Base-by-base conservation (phyloP, 2,888 invertebrate species). In the Xylota segnis region DNA sequence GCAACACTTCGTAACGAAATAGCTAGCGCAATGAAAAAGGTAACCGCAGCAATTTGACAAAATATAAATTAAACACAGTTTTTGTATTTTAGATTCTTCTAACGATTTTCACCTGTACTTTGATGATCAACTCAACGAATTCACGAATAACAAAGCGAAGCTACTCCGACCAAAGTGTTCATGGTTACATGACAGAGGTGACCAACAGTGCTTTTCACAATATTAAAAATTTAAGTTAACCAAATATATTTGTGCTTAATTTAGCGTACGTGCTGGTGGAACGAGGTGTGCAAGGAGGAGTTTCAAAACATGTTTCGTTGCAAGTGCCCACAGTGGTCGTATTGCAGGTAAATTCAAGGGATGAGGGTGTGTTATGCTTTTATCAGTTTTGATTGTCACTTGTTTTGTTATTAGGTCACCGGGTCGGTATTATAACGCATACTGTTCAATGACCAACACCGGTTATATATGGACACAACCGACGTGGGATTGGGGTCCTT, bases 391-490 rank as follows among this genome's bases (percentile, higher is more conserved):
- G 52, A 27, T 29, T 68, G 52, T 54, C 10, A n/a, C 37, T 65
- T 43, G 27, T 59, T 56, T 76, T 66, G 59, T 77, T 83, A 76
- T 66, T 81, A 92, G 92, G 91, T 97, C 95, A 88, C 97, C 97
- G 4, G 97, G 97, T 29, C 94, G 96, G 83, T 98, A 97, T 92
- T 97, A 97, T 93, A 97, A 97, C 90, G 97, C 97, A 5, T 96
- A 96, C 89, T 98, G 97, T 92, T 96, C 97, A 83, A 97, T 97
- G 95, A 97, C 97, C 23, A 96, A 96, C 88, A 97, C 97, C 40
- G 97, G 97, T 23, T 97, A 97, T 92, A 97, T 97, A 90, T 97
- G 97, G 97, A 95, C 95, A 86, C 97, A 97, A 90, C 96, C 97
- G 14, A 92, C 91, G 72, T 93, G 92, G 93, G 91, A 89, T 50